Evolutionary conservation across 2,797 vertebrate species (phyloP).

Genomic region (Cercopithecus diana): DNA sequence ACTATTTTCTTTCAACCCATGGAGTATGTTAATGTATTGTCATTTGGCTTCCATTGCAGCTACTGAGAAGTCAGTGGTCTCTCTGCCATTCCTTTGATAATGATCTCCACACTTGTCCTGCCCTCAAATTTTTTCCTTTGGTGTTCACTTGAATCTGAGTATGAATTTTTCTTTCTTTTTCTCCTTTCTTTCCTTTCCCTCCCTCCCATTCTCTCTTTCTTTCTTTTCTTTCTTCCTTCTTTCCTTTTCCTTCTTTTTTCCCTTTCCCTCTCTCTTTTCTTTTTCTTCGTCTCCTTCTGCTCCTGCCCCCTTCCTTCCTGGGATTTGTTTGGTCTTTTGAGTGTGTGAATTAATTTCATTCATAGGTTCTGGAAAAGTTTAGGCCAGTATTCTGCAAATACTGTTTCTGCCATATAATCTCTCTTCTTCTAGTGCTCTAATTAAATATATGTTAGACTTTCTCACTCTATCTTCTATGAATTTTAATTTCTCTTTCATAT

Average conservation of each 20-base stretch:
- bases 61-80: neutral
- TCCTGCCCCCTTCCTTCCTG: neutral
- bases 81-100: neutral
- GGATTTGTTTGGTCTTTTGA: neutral
- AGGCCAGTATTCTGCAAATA: neutral
- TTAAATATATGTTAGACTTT: neutral
- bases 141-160: neutral
- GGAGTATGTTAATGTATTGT: neutral
- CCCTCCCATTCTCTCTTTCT: neutral
- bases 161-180: neutral
- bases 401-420: neutral
- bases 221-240: neutral
- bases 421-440: neutral
- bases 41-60: neutral
- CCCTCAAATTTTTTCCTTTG: neutral
- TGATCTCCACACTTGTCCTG: neutral
- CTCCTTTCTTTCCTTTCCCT: no score
- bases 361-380: neutral
- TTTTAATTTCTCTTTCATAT: neutral
- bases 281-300: neutral
- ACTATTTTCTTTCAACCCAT: neutral
- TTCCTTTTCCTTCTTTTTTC: neutral
- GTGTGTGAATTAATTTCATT: neutral
- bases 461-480: neutral
- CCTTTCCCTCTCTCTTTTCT: accelerated